Conservation (phyloP, 2,888 invertebrate species). For the Aphodius granarius region DNA sequence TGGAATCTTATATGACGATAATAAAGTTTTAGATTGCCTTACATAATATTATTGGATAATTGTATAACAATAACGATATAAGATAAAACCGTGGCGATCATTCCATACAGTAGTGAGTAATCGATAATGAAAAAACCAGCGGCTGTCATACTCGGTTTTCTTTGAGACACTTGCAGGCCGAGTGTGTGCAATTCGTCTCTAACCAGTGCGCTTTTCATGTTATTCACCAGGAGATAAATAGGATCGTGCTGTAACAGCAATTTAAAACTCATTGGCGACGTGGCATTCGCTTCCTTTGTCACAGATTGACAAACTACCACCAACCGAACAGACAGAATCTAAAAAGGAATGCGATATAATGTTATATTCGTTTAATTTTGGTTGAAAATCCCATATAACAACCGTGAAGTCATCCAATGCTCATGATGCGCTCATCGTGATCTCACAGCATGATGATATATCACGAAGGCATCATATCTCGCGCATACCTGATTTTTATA, state of each 20-base stretch:
- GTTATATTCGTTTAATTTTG: too few relatives aligned
- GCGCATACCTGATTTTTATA: too few relatives aligned
- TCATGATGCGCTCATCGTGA: too few relatives aligned
- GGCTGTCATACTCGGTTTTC: slow-evolving; percentile 11
- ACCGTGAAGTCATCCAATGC: too few relatives aligned
- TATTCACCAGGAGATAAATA: background rate
- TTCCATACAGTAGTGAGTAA: slow-evolving; percentile 17
- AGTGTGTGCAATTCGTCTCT: slow-evolving; percentile 5
- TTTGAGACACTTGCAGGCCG: slow-evolving; percentile 6
- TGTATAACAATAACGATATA: slow-evolving; percentile 20
- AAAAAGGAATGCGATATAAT: background rate
- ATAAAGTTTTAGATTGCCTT: background rate
- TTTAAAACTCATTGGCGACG: slow-evolving; percentile 14
- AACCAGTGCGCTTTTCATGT: slow-evolving; percentile 1
- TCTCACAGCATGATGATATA: too few relatives aligned
- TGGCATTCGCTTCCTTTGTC: slow-evolving; percentile 3
- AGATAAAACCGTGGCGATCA: slow-evolving; percentile 12
- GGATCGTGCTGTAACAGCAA: slow-evolving; percentile 6
- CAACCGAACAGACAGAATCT: slow-evolving; percentile 15
- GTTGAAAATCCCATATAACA: too few relatives aligned
- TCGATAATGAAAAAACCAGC: slow-evolving; percentile 18
- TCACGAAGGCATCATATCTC: too few relatives aligned
- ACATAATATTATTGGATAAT: slow-evolving; percentile 2
- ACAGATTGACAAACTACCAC: slow-evolving; percentile 10
- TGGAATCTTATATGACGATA: background rate